Base-by-base conservation (phyloP, 2,888 invertebrate genomes). In the Lithophane ornitopus region DNA sequence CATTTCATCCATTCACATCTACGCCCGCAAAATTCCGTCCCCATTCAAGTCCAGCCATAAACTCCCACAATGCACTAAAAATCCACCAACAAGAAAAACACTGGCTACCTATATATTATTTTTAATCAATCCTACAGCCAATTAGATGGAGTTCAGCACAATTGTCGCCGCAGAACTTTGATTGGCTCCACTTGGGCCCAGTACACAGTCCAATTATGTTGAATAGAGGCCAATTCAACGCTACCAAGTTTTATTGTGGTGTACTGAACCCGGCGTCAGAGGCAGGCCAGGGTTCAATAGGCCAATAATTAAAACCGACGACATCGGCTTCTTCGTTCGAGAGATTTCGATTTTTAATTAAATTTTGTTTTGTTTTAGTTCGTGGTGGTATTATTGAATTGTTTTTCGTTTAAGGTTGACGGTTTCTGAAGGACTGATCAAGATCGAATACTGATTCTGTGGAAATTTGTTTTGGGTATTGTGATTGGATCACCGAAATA, bases 291-390 rank as follows among this genome's bases (percentile, higher is more conserved):
- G 88, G 90, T 88, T 95, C 94, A 94, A 95, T 94, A 89, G 92
- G 89, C 91, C 93, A 94, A 95, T 95, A 95, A 95, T 96, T 95
- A 95, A 94, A 95, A 94, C 94, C 94, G 91, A 92, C 89, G 90
- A 92, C 91, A 93, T 87, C 90, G 90, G 84, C 91, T 93, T 91
- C 94, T 92, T 91, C 87, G 90, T 86, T 88, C 82, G 88, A 90
- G 91, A 90, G 90, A 91, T 87, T 92, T 92, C 88, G 91, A 92
- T 94, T 94, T 94, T 94, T 94, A 94, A 94, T 94, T 94, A 94
- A 94, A 94, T 91, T 91, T 68, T 54, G 90, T 87, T 90, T 94
- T 94, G 94, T 94, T 94, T 89, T 92, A 94, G 90, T 90, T 90
- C 70, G 82, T 74, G 78, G 77, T 74, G 74, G 74, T 78, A 80